phyloP scores from a whole-genome alignment of 2,888 invertebrate species.

The Nomada hirtipes region DNA sequence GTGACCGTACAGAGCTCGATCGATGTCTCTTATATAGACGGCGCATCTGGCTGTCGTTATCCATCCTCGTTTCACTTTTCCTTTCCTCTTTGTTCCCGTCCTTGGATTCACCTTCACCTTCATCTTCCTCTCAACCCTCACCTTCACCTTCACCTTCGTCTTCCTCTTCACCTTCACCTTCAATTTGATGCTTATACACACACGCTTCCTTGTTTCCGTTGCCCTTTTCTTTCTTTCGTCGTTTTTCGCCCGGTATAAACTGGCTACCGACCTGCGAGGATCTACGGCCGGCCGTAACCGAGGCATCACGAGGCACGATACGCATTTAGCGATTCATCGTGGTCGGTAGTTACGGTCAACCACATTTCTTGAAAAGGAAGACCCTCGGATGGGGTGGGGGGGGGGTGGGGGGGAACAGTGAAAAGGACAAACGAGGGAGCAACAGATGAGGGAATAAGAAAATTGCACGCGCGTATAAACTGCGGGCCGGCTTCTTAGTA shows the following conservation, averaged over 20 bases:
- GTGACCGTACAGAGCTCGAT: constrained; percentile 51
- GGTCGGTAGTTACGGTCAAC: constrained; percentile 66
- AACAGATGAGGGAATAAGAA: constrained; percentile 33
- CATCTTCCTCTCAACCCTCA: constrained; percentile 11
- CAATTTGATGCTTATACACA: not conserved
- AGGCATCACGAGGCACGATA: constrained; percentile 68
- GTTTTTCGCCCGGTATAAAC: constrained; percentile 19
- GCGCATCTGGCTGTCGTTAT: constrained; percentile 8
- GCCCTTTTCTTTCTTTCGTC: constrained; percentile 9
- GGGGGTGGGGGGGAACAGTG: constrained; percentile 18
- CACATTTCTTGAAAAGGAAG: constrained; percentile 29
- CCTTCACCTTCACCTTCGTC: constrained; percentile 36
- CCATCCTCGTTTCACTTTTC: constrained; percentile 24
- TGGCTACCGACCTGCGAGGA: not conserved
- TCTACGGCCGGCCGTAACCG: constrained; percentile 52
- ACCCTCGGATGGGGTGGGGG: not conserved
- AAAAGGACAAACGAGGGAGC: constrained; percentile 45
- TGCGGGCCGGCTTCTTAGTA: constrained; percentile 63
- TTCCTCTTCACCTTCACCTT: not conserved
- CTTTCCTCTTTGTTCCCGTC: constrained; percentile 38
- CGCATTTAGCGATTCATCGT: constrained; percentile 77
- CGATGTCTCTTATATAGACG: constrained; percentile 27
- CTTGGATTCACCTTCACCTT: constrained; percentile 55
- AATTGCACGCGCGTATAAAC: constrained; percentile 47
- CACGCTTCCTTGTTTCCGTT: constrained; percentile 3